Evolutionary conservation across 2,888 invertebrate genomes (phyloP).

Genomic region (Ellobium chinense): DNA sequence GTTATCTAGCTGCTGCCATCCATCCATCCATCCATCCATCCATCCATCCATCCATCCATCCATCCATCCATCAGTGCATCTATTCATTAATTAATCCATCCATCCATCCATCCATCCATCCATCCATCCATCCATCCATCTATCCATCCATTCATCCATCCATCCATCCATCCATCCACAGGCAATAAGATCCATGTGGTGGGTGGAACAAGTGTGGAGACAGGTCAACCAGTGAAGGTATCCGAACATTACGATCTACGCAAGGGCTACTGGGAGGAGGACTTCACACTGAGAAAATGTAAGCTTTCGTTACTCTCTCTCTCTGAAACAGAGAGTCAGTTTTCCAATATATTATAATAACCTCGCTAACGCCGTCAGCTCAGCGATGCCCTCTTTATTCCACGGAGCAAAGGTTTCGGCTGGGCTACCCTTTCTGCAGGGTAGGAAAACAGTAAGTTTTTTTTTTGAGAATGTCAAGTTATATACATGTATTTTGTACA

Average conservation of each 20-base stretch:
- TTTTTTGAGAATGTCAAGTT: too few species aligned
- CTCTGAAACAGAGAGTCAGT: too few species aligned
- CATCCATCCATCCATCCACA: conserved; percentile 41
- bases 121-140: conserved; percentile 15
- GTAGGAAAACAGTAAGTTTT: too few species aligned
- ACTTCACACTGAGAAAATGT: conserved; percentile 70
- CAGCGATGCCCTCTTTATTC: too few species aligned
- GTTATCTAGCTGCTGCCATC: not conserved
- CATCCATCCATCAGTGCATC: conserved; percentile 5
- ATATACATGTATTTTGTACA: too few species aligned
- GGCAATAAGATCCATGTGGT: conserved; percentile 67
- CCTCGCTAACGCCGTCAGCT: too few species aligned
- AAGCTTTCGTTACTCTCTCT: too few species aligned
- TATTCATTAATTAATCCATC: not conserved
- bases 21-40: not conserved
- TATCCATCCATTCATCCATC: not conserved
- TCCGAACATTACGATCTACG: conserved; percentile 63
- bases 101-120: conserved; percentile 8
- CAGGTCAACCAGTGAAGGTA: conserved; percentile 60
- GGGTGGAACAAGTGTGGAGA: conserved; percentile 66
- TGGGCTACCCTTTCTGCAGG: too few species aligned
- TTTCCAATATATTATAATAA: too few species aligned
- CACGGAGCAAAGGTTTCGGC: too few species aligned
- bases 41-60: conserved; percentile 13
- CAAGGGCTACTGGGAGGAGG: conserved; percentile 66